Evolutionary conservation across 2,888 invertebrate species (phyloP).

Genomic region (Netelia melanura): DNA sequence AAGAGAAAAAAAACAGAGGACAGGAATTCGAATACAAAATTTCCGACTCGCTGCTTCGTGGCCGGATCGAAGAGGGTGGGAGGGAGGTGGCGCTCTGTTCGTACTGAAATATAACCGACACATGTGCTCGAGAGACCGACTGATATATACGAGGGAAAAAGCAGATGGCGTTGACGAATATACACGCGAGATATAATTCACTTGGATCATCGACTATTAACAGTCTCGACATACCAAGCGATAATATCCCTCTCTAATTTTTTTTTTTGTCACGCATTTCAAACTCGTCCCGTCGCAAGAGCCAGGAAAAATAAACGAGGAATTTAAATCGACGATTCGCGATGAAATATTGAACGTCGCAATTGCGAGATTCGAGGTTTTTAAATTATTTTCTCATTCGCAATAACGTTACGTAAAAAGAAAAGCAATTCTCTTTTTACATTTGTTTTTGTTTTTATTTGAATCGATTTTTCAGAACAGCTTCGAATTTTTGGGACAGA

Average conservation of each 20-base stretch:
- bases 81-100: background rate
- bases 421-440: background rate
- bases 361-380: too few species aligned
- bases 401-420: background rate
- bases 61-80: too few species aligned
- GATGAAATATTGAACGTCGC: too few species aligned
- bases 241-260: too few species aligned
- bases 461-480: too few species aligned
- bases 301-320: too few species aligned
- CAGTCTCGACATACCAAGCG: background rate
- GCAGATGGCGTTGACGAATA: slow-evolving; percentile 47
- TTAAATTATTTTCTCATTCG: background rate
- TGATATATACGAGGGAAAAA: slow-evolving; percentile 13
- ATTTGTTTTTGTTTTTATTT: too few species aligned
- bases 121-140: slow-evolving; percentile 3
- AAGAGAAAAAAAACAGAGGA: background rate
- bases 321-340: too few species aligned
- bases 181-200: slow-evolving; percentile 5
- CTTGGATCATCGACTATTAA: slow-evolving; percentile 22
- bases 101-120: slow-evolving; percentile 39
- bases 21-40: background rate
- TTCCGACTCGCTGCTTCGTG: too few species aligned
- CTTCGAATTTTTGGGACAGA: background rate
- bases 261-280: too few species aligned
- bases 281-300: too few species aligned